Percentiles rank a stretch among this genome's conserved stretches.
Conservation (phyloP, 92 coral and sea anemone species). For the Zoanthus sociatus region DNA sequence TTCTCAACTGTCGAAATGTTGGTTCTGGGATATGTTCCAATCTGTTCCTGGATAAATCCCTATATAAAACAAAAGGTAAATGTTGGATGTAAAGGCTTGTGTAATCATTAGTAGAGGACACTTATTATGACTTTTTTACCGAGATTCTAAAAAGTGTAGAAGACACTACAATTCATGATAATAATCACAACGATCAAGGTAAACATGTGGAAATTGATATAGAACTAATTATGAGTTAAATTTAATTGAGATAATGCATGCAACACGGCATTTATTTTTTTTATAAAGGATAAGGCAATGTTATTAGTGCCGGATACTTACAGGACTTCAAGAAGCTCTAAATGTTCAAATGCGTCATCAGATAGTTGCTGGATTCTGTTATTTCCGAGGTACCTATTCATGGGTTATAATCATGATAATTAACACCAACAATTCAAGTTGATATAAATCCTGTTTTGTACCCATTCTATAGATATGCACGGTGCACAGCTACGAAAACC, state of each 20-base stretch:
- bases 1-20: neutral
- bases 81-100: neutral
- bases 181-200: neutral
- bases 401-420: neutral
- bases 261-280: neutral
- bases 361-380: constrained; percentile 23
- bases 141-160: too few relatives aligned
- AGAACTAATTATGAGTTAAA: too few relatives aligned
- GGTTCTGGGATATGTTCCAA: neutral
- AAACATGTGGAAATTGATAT: too few relatives aligned
- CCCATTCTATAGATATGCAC: neutral
- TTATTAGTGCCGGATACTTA: constrained; percentile 28
- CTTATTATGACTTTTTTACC: too few relatives aligned
- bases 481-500: too few relatives aligned
- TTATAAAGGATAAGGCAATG: too few relatives aligned
- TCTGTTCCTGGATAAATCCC: constrained; percentile 41
- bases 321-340: constrained; percentile 1
- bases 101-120: too few relatives aligned
- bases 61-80: neutral
- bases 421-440: neutral
- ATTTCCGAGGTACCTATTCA: constrained; percentile 36
- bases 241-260: neutral
- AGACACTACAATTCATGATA: neutral
- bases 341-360: constrained; percentile 7
- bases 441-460: neutral